Evolutionary conservation across 2,797 vertebrate species (phyloP), one percentile per base, ranked within the genome.

Genomic region (Hyperoplus immaculatus): DNA sequence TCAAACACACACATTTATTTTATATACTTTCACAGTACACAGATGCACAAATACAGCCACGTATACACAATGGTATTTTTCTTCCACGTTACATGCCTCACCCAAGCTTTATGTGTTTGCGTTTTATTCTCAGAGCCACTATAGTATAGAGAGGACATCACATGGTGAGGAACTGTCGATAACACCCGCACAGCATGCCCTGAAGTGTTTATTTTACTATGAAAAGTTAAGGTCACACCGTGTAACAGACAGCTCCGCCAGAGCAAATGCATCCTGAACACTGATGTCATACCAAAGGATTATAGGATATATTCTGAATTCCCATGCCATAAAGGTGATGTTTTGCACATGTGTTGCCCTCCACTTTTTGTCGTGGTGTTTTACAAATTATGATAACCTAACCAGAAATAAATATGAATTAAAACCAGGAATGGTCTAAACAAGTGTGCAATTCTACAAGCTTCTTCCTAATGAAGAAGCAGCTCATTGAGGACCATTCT

Each of bases 181-280:
- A 93, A 91, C 89, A 90, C 84, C 84, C n/a, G 77, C 80, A 84
- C 88, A 86, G 75, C 74, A 59, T 83, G 83, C 82, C 87, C 87
- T 69, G 76, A 77, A 61, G 79, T 90, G 87, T 91, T 91, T 92
- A 86, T 90, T 92, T 90, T 87, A 71, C 82, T 83, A 85, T 91
- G 85, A 92, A 87, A 87, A 29, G 80, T 62, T 91, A 90, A 93
- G 92, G 88, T 93, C 91, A 88, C 66, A 61, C 68, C 71, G 70
- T 84, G 80, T 79, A 87, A 77, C 70, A 86, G 77, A 83, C 73
- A 67, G 77, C 59, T 87, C 65, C 69, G 80, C 62, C 65, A 64
- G 68, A 67, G 69, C 69, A 78, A 85, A 87, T 66, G 71, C 41
- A 86, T 72, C 42, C 43, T 61, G 13, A 65, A 77, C 70, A 59